phyloP scores from a whole-genome alignment of 1,140 invertebrate species.

The Cotesia vestalis region DNA sequence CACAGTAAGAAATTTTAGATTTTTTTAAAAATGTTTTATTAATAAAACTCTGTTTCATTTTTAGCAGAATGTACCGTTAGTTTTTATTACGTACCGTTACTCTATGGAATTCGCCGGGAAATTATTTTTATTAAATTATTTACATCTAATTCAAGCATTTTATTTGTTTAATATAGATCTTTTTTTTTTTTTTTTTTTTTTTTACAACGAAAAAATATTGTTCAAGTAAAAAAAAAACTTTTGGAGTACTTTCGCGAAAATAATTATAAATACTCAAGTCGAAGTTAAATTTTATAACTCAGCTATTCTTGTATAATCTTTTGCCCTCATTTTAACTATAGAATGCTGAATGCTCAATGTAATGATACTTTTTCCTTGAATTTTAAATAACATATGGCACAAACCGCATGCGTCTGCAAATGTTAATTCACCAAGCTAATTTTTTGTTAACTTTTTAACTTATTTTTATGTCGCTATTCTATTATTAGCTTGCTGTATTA shows the following conservation, averaged over 20 bases:
- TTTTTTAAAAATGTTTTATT: not conserved
- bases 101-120: slow-evolving; percentile 21
- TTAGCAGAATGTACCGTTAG: slow-evolving; percentile 23
- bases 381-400: slow-evolving; percentile 33
- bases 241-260: not conserved
- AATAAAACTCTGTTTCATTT: not conserved
- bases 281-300: not conserved
- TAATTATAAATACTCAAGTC: not conserved
- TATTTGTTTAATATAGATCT: too few relatives aligned
- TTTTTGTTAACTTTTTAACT: not conserved
- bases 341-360: not conserved
- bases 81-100: slow-evolving; percentile 17
- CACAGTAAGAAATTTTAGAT: slow-evolving; percentile 42
- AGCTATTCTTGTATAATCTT: slow-evolving; percentile 5
- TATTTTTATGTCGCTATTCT: too few relatives aligned
- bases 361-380: slow-evolving; percentile 25
- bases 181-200: too few relatives aligned
- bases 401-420: slow-evolving; percentile 12
- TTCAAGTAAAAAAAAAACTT: not conserved
- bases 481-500: too few relatives aligned
- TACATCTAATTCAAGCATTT: not conserved
- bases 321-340: slow-evolving; percentile 13
- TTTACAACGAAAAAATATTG: too few relatives aligned
- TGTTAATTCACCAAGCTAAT: not conserved
- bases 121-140: not conserved